Base-by-base conservation (phyloP, 2,888 invertebrate genomes). In the Folsomia candida region DNA sequence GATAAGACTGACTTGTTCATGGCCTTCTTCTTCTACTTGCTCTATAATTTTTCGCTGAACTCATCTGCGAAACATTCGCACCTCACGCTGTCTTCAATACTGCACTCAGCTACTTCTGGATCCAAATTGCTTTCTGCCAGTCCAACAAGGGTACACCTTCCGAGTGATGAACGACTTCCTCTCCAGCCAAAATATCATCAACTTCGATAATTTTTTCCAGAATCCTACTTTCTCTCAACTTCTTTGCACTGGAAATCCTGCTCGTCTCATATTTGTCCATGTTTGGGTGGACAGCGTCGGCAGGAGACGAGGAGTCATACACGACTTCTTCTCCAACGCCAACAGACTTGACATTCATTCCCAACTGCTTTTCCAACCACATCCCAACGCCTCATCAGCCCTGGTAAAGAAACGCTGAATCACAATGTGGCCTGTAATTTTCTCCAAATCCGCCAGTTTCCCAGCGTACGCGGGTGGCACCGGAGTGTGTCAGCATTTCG, bases 351-450 rank as follows among this genome's bases (percentile, higher is more conserved):
- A 59, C 65, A 11, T 74, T 74, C 71, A 72, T 70, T 51, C 73
- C 70, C 37, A 78, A 62, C 65, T 78, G 78, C 26, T 72, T 69
- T 68, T 78, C 77, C 14, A 78, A 65, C 78, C 78, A 78, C 1
- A 62, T 20, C 76, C 76, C 67, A 78, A 78, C 6, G 72, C 74
- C n/a, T 78, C 76, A 67, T 78, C 78, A 2, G 78, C 76, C 51
- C 73, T 70, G 2, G 78, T 78, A 51, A 78, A 78, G 65, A 78
- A 78, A 62, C 78, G 64, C 61, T 78, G 78, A 25, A 78, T 78
- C 28, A 78, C 76, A 65, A 78, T 77, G 47, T 78, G 78, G 1
- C 78, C 78, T 25, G 78, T 78, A 28, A 78, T 77, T 72, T 78
- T 78, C 67, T 78, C 78, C 65, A 78, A 69, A 64, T 78, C 78